Percentiles rank a stretch among this genome's conserved stretches.
Conservation (phyloP, 2,797 vertebrate species). For the Decapterus maruadsi region DNA sequence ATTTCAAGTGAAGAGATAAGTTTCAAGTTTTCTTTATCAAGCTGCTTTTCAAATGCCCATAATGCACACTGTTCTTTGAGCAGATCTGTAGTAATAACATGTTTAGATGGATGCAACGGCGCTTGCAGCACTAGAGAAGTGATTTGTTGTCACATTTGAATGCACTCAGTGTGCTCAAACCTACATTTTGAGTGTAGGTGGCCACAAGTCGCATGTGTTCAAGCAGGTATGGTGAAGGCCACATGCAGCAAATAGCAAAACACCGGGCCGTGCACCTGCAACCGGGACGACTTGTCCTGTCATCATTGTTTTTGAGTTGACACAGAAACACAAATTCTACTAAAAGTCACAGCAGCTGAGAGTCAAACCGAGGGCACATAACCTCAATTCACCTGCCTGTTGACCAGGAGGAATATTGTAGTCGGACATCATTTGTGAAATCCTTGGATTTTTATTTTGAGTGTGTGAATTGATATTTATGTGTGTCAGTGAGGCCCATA, state of each 20-base stretch:
- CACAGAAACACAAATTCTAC: conserved; percentile 9
- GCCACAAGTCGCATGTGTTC: neutral
- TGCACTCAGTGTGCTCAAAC: too few species aligned
- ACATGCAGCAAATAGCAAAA: neutral
- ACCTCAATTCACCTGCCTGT: conserved; percentile 11
- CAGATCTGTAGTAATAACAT: neutral
- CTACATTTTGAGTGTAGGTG: too few species aligned
- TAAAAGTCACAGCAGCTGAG: conserved; percentile 1
- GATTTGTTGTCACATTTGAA: neutral
- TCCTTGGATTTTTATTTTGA: too few species aligned
- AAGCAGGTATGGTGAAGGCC: neutral
- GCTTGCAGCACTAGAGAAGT: neutral
- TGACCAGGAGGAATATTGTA: conserved; percentile 16
- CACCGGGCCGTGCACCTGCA: neutral
- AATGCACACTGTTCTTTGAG: neutral
- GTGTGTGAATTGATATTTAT: neutral
- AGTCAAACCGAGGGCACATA: neutral
- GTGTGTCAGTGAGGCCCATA: conserved; percentile 3
- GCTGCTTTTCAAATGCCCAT: too few species aligned
- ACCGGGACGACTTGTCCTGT: neutral
- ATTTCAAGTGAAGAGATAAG: too few species aligned
- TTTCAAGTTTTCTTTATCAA: neutral
- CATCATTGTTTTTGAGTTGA: neutral
- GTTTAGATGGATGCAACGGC: neutral
- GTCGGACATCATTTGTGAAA: too few species aligned